Conservation (phyloP, 2,797 vertebrate genomes). For the Coracias cyanogaster region DNA sequence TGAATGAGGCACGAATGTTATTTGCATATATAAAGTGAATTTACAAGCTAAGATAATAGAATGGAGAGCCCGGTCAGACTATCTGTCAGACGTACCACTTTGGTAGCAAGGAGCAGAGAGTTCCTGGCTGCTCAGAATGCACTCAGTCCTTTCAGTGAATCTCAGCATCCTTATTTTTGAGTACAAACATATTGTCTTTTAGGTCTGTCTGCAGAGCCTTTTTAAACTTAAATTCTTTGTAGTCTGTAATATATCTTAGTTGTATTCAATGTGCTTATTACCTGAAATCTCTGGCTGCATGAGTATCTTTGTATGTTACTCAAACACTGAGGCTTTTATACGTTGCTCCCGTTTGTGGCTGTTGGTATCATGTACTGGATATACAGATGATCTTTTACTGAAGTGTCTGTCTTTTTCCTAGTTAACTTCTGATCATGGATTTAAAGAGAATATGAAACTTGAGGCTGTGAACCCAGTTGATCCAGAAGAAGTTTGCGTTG, state of each 20-base stretch:
- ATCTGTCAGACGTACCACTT: not conserved
- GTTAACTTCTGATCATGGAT: conserved; percentile 87
- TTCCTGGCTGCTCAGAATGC: not conserved
- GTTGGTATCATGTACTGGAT: not conserved
- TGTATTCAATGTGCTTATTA: not conserved
- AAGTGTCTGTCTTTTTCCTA: conserved; percentile 40
- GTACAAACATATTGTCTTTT: not conserved
- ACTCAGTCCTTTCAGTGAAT: not conserved
- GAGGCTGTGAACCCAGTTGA: conserved; percentile 94
- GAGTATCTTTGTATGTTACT: not conserved
- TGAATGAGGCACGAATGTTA: not conserved
- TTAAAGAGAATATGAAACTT: conserved; percentile 96
- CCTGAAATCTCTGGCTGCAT: not conserved
- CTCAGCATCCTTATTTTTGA: not conserved
- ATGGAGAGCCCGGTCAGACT: not conserved
- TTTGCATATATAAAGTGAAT: not conserved
- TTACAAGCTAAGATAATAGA: not conserved
- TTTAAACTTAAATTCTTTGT: not conserved
- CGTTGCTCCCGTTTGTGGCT: not conserved
- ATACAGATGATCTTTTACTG: not conserved
- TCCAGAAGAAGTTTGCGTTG: conserved; percentile 93
- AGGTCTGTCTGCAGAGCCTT: not conserved
- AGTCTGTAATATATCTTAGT: not conserved
- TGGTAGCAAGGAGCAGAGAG: conserved; percentile 2
- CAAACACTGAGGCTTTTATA: not conserved